Base-by-base conservation (phyloP, 2,888 invertebrate species). In the Sussaba pulchella region DNA sequence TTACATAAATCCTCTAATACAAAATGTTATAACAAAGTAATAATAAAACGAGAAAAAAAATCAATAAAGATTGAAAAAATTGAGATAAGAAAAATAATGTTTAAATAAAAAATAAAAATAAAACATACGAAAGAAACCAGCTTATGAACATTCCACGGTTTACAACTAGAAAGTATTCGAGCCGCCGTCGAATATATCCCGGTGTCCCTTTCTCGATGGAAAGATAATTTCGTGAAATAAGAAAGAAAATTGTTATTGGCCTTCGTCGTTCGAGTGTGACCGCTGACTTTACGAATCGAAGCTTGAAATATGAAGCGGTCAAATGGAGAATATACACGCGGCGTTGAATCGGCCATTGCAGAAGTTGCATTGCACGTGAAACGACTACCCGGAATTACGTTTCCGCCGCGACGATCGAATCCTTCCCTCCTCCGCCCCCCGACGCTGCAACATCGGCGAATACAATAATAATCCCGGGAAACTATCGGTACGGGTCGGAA, bases 341-440 rank as follows among this genome's bases (percentile, higher is more conserved):
- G 31, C 21, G 64, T 63, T 47, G 59, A 50, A 61, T 76, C 54
- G 59, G 50, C 17, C 4, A 47, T 24, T 47, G 21, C 24, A 21
- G 59, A 26, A 41, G 64, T 81, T 73, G 36, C 67, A 63, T 63
- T 64, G 69, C 75, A 26, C 54, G 19, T 61, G 39, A 17, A 24
- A 31, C 24, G 66, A 50, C 41, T 24, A 45, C 76, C 19, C 41
- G n/a, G 69, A 74, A 81, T 81, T 77, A 74, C 81, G 77, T 77
- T 81, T 81, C 54, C 69, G 69, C 54, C 69, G 69, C 77, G 72
- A 81, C 81, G 73, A 81, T 81, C 77, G 77, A 77, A 70, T 73
- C 73, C 31, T 6, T 6, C 31, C 31, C 31, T 31, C 6, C 31
- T 2, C 31, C 31, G 4, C 31, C 31, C 57, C 66, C 66, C 69